Conservation (phyloP, 2,888 invertebrate genomes). For the Caenorhabditis sp. region DNA sequence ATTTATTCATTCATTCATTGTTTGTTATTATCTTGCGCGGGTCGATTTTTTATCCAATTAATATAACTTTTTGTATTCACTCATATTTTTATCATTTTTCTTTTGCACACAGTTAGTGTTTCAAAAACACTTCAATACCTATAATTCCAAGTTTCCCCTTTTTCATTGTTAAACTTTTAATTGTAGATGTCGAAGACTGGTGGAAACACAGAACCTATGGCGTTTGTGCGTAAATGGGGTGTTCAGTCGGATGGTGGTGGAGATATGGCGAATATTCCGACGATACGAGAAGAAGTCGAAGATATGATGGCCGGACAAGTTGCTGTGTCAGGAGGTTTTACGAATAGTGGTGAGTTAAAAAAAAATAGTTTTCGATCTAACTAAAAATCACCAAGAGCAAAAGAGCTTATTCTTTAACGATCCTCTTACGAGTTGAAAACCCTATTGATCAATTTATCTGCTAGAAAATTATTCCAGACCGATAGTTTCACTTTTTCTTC, state of each 20-base stretch:
- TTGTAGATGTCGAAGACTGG: slow-evolving; percentile 53
- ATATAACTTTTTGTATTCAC: neutral
- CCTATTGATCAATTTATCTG: too few relatives aligned
- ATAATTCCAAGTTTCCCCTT: slow-evolving; percentile 2
- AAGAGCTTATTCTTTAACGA: too few relatives aligned
- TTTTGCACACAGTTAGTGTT: neutral
- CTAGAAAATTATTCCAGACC: too few relatives aligned
- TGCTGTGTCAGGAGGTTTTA: slow-evolving; percentile 1
- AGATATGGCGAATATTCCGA: slow-evolving; percentile 7
- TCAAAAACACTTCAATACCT: neutral
- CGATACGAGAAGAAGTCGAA: slow-evolving; percentile 9
- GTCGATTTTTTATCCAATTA: slow-evolving; percentile 9
- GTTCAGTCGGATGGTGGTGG: slow-evolving; percentile 9
- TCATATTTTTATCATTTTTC: too few relatives aligned
- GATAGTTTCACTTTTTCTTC: too few relatives aligned
- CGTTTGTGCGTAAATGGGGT: slow-evolving; percentile 67
- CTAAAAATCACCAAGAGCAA: too few relatives aligned
- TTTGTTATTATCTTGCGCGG: neutral
- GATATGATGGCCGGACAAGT: slow-evolving; percentile 6
- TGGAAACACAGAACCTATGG: slow-evolving; percentile 69
- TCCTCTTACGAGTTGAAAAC: too few relatives aligned
- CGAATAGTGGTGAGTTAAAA: slow-evolving; percentile 15
- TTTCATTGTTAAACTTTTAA: neutral
- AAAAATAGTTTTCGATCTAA: too few relatives aligned
- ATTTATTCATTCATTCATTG: neutral